phyloP scores from a whole-genome alignment of 2,113 vertebrate genomes.

The Haemorhous mexicanus region DNA sequence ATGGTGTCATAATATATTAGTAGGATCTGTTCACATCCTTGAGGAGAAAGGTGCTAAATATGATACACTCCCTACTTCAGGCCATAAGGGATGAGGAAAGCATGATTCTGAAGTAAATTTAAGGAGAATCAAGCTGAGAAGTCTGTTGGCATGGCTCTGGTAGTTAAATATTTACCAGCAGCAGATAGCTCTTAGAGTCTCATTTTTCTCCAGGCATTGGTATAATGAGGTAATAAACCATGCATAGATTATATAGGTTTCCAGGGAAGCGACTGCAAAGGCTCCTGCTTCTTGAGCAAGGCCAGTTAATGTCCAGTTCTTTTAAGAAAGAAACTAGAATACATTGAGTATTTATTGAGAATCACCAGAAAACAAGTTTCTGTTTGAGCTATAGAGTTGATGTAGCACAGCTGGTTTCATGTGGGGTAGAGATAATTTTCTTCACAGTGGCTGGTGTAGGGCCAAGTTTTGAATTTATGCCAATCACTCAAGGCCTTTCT shows the following conservation, averaged over 20 bases:
- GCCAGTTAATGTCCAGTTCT: not conserved
- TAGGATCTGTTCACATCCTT: not conserved
- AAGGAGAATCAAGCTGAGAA: not conserved
- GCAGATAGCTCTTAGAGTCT: not conserved
- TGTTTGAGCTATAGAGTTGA: not conserved
- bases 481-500: not conserved
- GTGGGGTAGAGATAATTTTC: too few species aligned
- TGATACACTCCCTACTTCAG: not conserved
- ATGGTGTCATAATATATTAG: not conserved
- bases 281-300: not conserved
- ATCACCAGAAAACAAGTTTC: not conserved
- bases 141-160: not conserved
- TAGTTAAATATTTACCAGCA: constrained; percentile 21
- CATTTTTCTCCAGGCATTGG: not conserved
- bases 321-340: not conserved
- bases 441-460: not conserved
- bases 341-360: not conserved
- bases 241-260: not conserved
- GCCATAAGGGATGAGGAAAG: not conserved
- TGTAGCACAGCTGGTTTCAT: not conserved
- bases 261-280: not conserved
- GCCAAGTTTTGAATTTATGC: not conserved
- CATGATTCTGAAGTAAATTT: not conserved
- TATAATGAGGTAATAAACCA: not conserved
- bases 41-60: not conserved